phyloP scores from a whole-genome alignment of 2,113 vertebrate species.

The Cavia porcellus region DNA sequence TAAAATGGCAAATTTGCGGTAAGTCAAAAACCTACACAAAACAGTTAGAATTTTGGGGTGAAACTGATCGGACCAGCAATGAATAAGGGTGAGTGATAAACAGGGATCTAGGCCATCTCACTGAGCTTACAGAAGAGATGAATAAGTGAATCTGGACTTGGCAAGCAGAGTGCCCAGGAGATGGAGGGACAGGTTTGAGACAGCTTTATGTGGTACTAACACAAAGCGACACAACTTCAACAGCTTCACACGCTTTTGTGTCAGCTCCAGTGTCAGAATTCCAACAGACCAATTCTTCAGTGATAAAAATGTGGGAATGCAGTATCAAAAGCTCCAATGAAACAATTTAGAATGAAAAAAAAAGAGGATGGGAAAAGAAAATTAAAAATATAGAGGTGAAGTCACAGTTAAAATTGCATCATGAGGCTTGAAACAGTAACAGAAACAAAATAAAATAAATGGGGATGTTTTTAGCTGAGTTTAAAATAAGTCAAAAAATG shows the following conservation, averaged over 20 bases:
- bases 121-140: background rate
- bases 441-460: background rate
- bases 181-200: background rate
- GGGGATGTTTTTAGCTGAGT: background rate
- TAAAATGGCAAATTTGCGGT: background rate
- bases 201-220: background rate
- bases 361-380: background rate
- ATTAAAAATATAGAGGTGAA: background rate
- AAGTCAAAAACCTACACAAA: background rate
- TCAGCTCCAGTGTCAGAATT: background rate
- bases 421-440: background rate
- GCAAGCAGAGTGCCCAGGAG: background rate
- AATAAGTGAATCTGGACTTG: background rate
- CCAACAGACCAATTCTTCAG: background rate
- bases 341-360: background rate
- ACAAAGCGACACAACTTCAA: background rate
- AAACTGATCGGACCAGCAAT: background rate
- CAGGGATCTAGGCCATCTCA: background rate
- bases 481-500: background rate
- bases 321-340: background rate
- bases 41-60: background rate
- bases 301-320: background rate
- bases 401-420: background rate
- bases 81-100: background rate
- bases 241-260: background rate